Evolutionary conservation across 2,888 invertebrate species (phyloP), one percentile per base, ranked within the genome.

Genomic region (Pandemis cinnamomeana): DNA sequence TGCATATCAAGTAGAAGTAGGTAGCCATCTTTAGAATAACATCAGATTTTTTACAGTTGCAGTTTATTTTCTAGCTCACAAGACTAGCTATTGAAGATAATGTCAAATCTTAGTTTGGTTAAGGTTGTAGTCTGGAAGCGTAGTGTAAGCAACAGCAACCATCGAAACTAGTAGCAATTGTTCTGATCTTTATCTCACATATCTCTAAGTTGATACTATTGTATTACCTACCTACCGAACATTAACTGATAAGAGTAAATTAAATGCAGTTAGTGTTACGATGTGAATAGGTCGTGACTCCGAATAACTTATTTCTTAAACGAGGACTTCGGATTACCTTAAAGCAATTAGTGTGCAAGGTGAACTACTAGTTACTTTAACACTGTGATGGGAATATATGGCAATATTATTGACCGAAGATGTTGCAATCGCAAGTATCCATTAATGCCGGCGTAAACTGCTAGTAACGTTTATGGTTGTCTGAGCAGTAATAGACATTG

Each of bases 321-420:
- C 76, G 78, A 80, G 80, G 81, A 81, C 78, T 82, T 81, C 82
- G 80, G 76, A 80, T 81, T 80, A 78, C 80, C 81, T 80, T 80
- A 81, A 80, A 82, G 80, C 84, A 82, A 86, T 87, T 84, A 87
- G 78, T 72, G 76, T 75, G 77, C 87, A 86, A 87, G 87, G 86
- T 82, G 80, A 87, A 80, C 87, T 77, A 82, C 84, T 80, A 80
- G 77, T 83, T 82, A 80, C 81, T 78, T 76, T 72, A 74, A 71
- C 77, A 77, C 77, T 78, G 76, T 77, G 67, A 63, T 53, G 41
- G 58, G 67, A 66, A 48, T 51, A 78, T 36, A 66, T 64, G 36
- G 20, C 58, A 62, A 72, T 64, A 71, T 61, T 75, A 60, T 71
- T 71, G 68, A 70, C 42, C 67, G 71, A 53, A 63, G 67, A 75